Evolutionary conservation across 2,113 vertebrate genomes (phyloP).

Genomic region (human (Homo sapiens)): GRCh38 chr17:13846501-13847000

Average conservation of each 20-base stretch:
- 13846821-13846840: not conserved
- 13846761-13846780: not conserved
- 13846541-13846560: too few species aligned
- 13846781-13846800: not conserved
- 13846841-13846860: not conserved
- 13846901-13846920: not conserved
- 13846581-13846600: rapidly evolving
- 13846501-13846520: not conserved
- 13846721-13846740: too few species aligned
- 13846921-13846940: not conserved
- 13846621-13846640: not conserved
- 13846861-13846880: not conserved
- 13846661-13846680: not conserved
- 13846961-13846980: not conserved
- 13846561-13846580: not conserved
- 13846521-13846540: not conserved
- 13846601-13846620: not conserved
- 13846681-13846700: not conserved
- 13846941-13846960: not conserved
- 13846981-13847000: not conserved
- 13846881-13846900: not conserved
- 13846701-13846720: too few species aligned
- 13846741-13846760: too few species aligned
- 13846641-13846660: not conserved
- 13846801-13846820: not conserved